Evolutionary conservation across 2,888 invertebrate species (phyloP).

Genomic region (Ophion ventricosus): DNA sequence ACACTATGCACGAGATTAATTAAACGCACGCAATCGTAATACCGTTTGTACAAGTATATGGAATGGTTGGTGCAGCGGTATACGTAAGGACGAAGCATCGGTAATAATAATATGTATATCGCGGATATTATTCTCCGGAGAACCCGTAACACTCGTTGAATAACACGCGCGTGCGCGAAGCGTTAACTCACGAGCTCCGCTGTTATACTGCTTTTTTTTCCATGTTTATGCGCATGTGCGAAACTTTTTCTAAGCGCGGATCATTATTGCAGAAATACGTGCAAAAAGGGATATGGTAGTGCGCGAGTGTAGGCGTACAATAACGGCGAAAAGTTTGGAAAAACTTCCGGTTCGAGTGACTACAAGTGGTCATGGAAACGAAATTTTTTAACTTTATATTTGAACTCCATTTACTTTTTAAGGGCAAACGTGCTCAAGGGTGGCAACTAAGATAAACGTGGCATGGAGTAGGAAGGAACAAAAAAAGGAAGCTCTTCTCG

Average conservation of each 20-base stretch:
- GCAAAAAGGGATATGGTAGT: background rate
- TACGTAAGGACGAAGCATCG: conserved; percentile 19
- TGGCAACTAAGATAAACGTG: background rate
- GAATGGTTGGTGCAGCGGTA: background rate
- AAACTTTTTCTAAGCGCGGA: conserved; percentile 4
- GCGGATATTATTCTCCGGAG: conserved; percentile 12
- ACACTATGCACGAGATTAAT: conserved; percentile 9
- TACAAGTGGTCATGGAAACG: background rate
- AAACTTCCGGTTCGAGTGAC: background rate
- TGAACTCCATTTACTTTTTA: background rate
- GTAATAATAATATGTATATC: conserved; percentile 13
- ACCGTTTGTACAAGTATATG: conserved; percentile 9
- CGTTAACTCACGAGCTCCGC: conserved; percentile 32
- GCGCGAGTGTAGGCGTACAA: background rate
- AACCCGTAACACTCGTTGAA: conserved; percentile 37
- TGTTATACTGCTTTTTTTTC: conserved; percentile 12
- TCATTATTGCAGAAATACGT: conserved; percentile 26
- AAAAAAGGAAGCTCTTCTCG: background rate
- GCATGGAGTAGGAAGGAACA: background rate
- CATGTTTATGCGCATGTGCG: background rate
- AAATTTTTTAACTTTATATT: background rate
- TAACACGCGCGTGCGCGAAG: conserved; percentile 48
- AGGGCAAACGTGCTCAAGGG: background rate
- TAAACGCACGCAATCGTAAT: conserved; percentile 25
- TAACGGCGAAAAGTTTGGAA: background rate